Evolutionary conservation across 2,113 vertebrate species (phyloP).

Genomic region (Alexandromys fortis): DNA sequence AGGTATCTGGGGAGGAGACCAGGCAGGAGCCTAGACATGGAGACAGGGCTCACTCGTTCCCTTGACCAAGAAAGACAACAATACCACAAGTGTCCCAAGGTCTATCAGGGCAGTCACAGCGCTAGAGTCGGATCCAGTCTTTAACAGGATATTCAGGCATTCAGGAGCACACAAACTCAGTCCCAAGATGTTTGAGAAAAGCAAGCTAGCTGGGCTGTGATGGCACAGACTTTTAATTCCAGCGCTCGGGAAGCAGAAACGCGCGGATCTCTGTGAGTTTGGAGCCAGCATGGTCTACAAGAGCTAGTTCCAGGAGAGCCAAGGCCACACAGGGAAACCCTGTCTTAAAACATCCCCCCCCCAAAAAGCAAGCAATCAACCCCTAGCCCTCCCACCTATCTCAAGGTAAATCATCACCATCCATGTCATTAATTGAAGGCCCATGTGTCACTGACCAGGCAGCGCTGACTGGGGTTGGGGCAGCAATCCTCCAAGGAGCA

Average conservation of each 20-base stretch:
- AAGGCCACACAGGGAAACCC: too few species aligned
- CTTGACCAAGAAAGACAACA: not conserved
- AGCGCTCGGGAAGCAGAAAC: too few species aligned
- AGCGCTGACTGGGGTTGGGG: not conserved
- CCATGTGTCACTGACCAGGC: not conserved
- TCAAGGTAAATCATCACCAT: not conserved
- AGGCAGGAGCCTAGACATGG: not conserved
- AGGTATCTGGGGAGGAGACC: not conserved
- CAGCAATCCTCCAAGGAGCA: not conserved
- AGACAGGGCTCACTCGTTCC: too few species aligned
- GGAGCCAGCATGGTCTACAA: too few species aligned
- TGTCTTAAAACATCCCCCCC: too few species aligned
- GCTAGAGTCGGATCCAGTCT: not conserved
- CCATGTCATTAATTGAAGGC: not conserved
- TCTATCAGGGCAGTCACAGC: rapidly evolving
- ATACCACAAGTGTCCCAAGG: not conserved
- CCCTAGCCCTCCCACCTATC: not conserved
- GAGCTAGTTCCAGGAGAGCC: too few species aligned
- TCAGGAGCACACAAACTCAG: not conserved
- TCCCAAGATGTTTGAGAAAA: not conserved
- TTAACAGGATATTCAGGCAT: not conserved
- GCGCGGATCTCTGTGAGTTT: too few species aligned
- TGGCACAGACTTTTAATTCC: too few species aligned
- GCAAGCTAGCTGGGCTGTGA: not conserved
- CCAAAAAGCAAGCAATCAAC: slow-evolving; percentile 14